A percentile compares a stretch with the other conserved stretches of the same genome.
phyloP scores from a whole-genome alignment of 1,140 invertebrate species.

The Probaryconus sp. region DNA sequence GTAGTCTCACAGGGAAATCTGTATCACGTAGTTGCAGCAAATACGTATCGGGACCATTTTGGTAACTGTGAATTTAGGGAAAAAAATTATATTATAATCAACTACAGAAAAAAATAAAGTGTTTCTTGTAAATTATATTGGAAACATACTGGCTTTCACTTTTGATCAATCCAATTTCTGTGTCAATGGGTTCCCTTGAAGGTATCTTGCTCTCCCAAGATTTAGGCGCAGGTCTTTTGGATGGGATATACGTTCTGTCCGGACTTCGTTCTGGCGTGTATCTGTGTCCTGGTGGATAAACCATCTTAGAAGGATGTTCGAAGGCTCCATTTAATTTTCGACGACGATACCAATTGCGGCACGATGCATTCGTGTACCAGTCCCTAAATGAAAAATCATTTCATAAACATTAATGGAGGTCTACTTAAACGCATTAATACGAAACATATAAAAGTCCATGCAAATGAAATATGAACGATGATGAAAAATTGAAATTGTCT shows the following conservation, averaged over 20 bases:
- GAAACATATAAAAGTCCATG: no score
- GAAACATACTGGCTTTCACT: conserved; percentile 91
- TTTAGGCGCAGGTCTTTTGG: conserved; percentile 76
- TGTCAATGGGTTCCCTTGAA: conserved; percentile 88
- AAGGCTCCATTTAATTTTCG: conserved; percentile 89
- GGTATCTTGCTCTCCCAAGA: conserved; percentile 85
- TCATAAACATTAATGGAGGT: background rate
- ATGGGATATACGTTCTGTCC: conserved; percentile 77
- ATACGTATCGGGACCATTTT: conserved; percentile 97
- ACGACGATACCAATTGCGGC: conserved; percentile 89
- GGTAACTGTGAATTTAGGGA: conserved; percentile 83
- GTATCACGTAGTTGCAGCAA: conserved; percentile 94
- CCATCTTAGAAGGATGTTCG: conserved; percentile 94
- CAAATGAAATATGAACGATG: no score
- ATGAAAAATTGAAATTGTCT: no score
- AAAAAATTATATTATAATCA: conserved; percentile 10
- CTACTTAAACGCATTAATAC: no score
- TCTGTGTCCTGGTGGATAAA: conserved; percentile 90
- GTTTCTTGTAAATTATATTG: no score
- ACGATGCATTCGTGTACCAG: conserved; percentile 93
- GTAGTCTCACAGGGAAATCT: conserved; percentile 92
- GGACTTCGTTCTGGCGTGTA: conserved; percentile 87
- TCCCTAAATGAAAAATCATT: conserved; percentile 80
- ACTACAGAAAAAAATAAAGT: conserved; percentile 10
- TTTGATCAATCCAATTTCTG: conserved; percentile 87